phyloP scores from a whole-genome alignment of 2,113 vertebrate genomes.

The Oryzias woworae region DNA sequence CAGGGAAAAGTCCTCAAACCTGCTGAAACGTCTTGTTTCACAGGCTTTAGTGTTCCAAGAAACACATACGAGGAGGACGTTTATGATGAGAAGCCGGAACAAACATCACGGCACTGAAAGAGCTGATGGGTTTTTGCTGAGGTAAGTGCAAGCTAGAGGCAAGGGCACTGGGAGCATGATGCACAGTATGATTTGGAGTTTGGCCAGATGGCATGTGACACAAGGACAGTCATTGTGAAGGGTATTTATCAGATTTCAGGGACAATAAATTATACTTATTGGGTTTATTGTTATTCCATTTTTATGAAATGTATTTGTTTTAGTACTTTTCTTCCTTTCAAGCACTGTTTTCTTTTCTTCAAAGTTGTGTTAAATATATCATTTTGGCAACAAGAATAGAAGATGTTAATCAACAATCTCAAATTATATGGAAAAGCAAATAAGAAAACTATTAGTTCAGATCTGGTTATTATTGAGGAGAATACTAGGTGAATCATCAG shows the following conservation, averaged over 20 bases:
- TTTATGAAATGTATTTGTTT: too few relatives aligned
- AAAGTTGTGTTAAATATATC: too few relatives aligned
- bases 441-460: too few relatives aligned
- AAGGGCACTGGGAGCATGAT: constrained; percentile 46
- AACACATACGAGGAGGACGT: neutral
- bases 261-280: neutral
- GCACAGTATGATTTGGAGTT: constrained; percentile 31
- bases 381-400: too few relatives aligned
- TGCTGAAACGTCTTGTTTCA: too few relatives aligned
- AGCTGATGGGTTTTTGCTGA: constrained; percentile 34
- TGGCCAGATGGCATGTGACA: constrained; percentile 40
- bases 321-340: too few relatives aligned
- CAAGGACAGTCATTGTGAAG: constrained; percentile 16
- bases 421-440: too few relatives aligned
- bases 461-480: too few relatives aligned
- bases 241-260: constrained; percentile 15
- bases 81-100: constrained; percentile 27
- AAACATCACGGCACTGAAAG: constrained; percentile 41
- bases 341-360: too few relatives aligned
- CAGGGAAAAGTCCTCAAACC: too few relatives aligned
- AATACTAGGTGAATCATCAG: too few relatives aligned
- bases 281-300: neutral
- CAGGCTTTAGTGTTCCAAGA: neutral
- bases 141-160: constrained; percentile 51
- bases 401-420: too few relatives aligned